Conservation (phyloP, 1,140 invertebrate species). For the Drosophila asahinai region DNA sequence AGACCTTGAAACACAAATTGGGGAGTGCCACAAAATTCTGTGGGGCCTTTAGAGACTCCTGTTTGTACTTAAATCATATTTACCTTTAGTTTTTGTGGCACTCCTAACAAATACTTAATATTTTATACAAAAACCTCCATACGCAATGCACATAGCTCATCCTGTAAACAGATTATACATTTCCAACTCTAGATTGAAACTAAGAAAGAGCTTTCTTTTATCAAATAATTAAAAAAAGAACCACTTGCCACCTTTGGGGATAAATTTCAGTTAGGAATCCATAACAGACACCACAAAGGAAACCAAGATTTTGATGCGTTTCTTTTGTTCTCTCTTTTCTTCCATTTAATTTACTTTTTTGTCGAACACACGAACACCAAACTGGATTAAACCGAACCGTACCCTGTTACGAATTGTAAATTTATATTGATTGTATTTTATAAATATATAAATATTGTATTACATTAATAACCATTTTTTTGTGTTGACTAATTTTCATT, state of each 20-base stretch:
- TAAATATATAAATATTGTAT: slow-evolving; percentile 22
- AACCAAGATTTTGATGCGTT: slow-evolving; percentile 30
- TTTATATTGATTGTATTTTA: slow-evolving; percentile 20
- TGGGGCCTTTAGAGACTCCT: no score
- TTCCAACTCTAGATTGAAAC: no score
- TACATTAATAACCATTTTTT: slow-evolving; percentile 8
- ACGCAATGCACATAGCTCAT: no score
- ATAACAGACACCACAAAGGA: slow-evolving; percentile 17
- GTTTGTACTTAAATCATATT: not conserved
- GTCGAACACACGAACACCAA: slow-evolving; percentile 8
- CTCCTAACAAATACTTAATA: not conserved
- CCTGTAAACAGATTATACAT: not conserved
- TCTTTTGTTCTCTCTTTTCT: slow-evolving; percentile 48
- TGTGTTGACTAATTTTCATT: slow-evolving; percentile 40
- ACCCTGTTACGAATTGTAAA: slow-evolving; percentile 5
- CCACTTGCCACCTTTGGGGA: not conserved
- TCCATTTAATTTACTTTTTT: slow-evolving; percentile 29
- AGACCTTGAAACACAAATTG: no score
- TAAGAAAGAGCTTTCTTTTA: no score
- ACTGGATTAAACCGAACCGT: slow-evolving; percentile 9
- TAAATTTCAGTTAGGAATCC: not conserved
- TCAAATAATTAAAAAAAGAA: not conserved
- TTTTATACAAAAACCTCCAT: not conserved
- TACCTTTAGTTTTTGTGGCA: not conserved
- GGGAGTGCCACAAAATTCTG: no score